Percentiles rank a stretch among this genome's conserved stretches.
Conservation (phyloP, 1,140 invertebrate species). For the Leptonema lineaticorne region DNA sequence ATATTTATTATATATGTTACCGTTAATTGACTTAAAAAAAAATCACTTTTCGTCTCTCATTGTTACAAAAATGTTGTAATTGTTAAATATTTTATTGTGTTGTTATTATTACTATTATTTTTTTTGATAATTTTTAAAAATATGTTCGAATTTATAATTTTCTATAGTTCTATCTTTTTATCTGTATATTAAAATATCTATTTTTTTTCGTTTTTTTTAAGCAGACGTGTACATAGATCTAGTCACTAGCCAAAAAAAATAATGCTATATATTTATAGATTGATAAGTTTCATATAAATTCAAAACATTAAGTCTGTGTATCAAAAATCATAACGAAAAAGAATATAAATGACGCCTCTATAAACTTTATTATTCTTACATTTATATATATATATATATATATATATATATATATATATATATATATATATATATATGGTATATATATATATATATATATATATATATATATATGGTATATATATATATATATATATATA, state of each 20-base stretch:
- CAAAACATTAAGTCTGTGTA: neutral
- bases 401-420: too few species aligned
- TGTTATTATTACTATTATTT: conserved; percentile 24
- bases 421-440: too few species aligned
- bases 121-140: neutral
- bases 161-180: neutral
- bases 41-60: too few species aligned
- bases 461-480: too few species aligned
- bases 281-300: conserved; percentile 12
- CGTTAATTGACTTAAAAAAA: too few species aligned
- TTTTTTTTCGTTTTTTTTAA: conserved; percentile 1
- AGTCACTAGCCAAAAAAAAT: conserved; percentile 39
- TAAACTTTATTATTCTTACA: too few species aligned
- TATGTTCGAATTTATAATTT: conserved; percentile 1
- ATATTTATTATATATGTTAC: too few species aligned
- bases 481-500: too few species aligned
- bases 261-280: conserved; percentile 22
- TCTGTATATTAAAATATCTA: conserved; percentile 4
- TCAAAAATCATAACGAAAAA: too few species aligned
- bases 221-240: conserved; percentile 38
- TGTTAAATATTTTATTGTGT: conserved; percentile 24
- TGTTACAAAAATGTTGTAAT: conserved; percentile 16
- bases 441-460: too few species aligned
- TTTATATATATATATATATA: too few species aligned
- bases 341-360: too few species aligned